Evolutionary conservation across 2,888 invertebrate genomes (phyloP).

Genomic region (Gryllus longicercus): DNA sequence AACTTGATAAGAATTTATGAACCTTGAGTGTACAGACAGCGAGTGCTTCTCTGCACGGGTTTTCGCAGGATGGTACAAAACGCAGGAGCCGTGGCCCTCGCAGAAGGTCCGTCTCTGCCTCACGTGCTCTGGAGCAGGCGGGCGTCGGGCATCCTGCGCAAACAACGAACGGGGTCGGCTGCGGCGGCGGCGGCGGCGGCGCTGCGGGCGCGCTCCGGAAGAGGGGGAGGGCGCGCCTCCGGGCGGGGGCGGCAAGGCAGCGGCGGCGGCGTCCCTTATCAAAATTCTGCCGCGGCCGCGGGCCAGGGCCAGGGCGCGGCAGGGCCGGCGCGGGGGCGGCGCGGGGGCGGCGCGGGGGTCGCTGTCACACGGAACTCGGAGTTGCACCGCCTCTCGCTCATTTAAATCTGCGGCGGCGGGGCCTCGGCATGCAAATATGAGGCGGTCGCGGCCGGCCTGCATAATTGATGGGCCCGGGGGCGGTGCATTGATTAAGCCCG

Average conservation of each 20-base stretch:
- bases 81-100: too few relatives aligned
- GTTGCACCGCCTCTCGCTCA: neutral
- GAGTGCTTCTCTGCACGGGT: too few relatives aligned
- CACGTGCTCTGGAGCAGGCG: too few relatives aligned
- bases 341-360: neutral
- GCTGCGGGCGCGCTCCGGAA: too few relatives aligned
- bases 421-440: slow-evolving; percentile 17
- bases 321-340: neutral
- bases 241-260: neutral
- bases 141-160: too few relatives aligned
- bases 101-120: too few relatives aligned
- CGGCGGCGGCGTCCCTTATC: neutral
- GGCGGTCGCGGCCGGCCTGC: slow-evolving; percentile 17
- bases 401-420: slow-evolving; percentile 1
- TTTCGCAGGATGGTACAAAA: too few relatives aligned
- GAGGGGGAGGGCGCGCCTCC: neutral
- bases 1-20: too few relatives aligned
- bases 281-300: neutral
- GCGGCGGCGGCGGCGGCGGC: too few relatives aligned
- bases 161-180: too few relatives aligned
- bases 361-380: neutral
- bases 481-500: neutral
- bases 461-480: slow-evolving; percentile 4
- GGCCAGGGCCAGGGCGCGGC: neutral
- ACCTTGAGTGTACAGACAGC: too few relatives aligned